phyloP scores from a whole-genome alignment of 2,888 invertebrate genomes.

The Busseola fusca region DNA sequence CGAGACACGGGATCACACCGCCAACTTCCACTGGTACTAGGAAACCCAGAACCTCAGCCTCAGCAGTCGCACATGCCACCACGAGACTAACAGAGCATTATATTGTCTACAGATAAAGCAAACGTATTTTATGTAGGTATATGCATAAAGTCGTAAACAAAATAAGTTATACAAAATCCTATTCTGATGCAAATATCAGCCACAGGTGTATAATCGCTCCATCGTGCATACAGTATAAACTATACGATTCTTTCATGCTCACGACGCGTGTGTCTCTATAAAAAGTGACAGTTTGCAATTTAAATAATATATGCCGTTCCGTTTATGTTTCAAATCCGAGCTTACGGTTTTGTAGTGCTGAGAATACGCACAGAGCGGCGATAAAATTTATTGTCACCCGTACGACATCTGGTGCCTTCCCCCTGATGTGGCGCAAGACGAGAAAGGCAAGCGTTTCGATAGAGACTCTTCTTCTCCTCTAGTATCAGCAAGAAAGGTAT shows the following conservation, averaged over 20 bases:
- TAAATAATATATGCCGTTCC: constrained; percentile 80
- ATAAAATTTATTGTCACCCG: constrained; percentile 89
- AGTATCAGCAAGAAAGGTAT: background rate
- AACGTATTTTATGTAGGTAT: background rate
- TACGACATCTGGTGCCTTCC: constrained; percentile 87
- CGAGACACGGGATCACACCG: background rate
- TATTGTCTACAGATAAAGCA: background rate
- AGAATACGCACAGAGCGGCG: constrained; percentile 84
- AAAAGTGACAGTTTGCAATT: constrained; percentile 74
- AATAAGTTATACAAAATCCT: background rate
- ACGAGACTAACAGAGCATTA: background rate
- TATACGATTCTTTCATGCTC: constrained; percentile 47
- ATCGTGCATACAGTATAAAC: constrained; percentile 47
- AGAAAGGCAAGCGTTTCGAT: constrained; percentile 32
- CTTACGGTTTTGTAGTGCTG: constrained; percentile 83
- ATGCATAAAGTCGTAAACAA: constrained; percentile 13
- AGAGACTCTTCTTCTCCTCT: background rate
- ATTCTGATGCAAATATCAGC: constrained; percentile 31
- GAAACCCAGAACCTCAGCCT: background rate
- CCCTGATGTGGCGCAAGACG: constrained; percentile 63
- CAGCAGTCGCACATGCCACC: background rate
- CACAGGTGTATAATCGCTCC: constrained; percentile 49
- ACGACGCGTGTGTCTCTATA: constrained; percentile 66
- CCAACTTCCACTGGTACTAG: background rate
- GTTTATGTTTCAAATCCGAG: constrained; percentile 84